Base-by-base conservation (phyloP, 2,888 invertebrate species). In the Ochlodes sylvanus region DNA sequence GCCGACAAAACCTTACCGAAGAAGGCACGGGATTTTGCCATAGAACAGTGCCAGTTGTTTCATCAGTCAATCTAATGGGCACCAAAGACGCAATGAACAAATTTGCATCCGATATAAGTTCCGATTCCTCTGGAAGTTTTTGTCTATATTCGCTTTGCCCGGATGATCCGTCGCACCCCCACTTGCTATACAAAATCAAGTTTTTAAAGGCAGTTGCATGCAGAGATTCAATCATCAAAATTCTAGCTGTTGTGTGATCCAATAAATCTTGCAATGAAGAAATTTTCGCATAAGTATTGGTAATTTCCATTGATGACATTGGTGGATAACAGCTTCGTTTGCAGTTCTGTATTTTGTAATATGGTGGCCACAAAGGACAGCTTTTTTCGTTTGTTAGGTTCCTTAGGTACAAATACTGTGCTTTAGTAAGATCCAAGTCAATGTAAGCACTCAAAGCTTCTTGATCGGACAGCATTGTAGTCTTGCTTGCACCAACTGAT, bases 21-120 rank as follows among this genome's bases (percentile, higher is more conserved):
- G 71, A 73, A 69, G 70, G 70, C 10, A 68, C 66, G 2, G 74
- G 75, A 71, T 76, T 77, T 73, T 73, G 60, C 74, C 74, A 73
- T 1, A 75, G n/a, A 32, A 73, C 62, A 9, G 7, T 38, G 21
- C 68, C 70, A 21, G 71, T 67, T 41, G 41, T 5, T 42, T 70
- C 68, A 57, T 76, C 41, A 57, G 70, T 69, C 61, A 75, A 69
- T 66, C 63, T 71, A 0, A 76, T 65, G n/a, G 73, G 74, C 10
- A 76, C 75, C 7, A 75, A 68, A 38, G 71, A 73, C 63, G 70
- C 57, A 5, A 75, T 75, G 38, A 73, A 71, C 34, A 71, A 63
- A 71, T 73, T 71, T 15, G 69, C 65, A 68, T 73, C 73, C 1
- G 41, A 47, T 4, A 47, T 47, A 4, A 17, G 47, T 15, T 47